phyloP scores from a whole-genome alignment of 2,888 invertebrate species.

The Cryptus viduatorius region DNA sequence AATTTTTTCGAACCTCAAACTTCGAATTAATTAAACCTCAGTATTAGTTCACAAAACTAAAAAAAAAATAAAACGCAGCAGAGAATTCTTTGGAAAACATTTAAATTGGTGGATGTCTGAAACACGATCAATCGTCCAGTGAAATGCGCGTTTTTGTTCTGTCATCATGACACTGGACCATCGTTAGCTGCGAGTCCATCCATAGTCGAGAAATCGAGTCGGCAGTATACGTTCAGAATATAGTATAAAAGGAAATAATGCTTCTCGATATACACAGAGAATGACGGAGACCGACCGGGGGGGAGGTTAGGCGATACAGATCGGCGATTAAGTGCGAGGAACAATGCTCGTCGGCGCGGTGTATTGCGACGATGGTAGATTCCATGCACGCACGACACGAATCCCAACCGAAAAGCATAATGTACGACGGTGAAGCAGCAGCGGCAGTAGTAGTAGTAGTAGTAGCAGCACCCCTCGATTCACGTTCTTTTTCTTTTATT shows the following conservation, averaged over 20 bases:
- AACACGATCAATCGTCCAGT: background rate
- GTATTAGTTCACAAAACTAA: too few relatives aligned
- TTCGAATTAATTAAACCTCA: too few relatives aligned
- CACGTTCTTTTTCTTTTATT: conserved; percentile 40
- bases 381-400: conserved; percentile 59
- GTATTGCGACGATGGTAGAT: conserved; percentile 51
- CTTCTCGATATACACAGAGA: conserved; percentile 24
- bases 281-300: background rate
- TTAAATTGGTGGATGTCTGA: background rate
- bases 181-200: conserved; percentile 19
- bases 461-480: conserved; percentile 37
- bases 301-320: conserved; percentile 59
- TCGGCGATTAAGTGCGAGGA: conserved; percentile 63
- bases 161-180: background rate
- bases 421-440: conserved; percentile 53
- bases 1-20: too few relatives aligned
- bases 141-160: background rate
- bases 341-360: conserved; percentile 50
- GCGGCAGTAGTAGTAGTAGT: conserved; percentile 3
- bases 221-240: conserved; percentile 30
- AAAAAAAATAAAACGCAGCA: too few relatives aligned
- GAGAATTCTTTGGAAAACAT: too few relatives aligned
- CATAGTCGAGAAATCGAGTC: conserved; percentile 33
- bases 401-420: conserved; percentile 67
- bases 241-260: conserved; percentile 54